These are phyloP conservation scores for Canis aureus DNA, from an alignment of 2,113 vertebrate genomes.

Conservation along the genomic window DNA sequence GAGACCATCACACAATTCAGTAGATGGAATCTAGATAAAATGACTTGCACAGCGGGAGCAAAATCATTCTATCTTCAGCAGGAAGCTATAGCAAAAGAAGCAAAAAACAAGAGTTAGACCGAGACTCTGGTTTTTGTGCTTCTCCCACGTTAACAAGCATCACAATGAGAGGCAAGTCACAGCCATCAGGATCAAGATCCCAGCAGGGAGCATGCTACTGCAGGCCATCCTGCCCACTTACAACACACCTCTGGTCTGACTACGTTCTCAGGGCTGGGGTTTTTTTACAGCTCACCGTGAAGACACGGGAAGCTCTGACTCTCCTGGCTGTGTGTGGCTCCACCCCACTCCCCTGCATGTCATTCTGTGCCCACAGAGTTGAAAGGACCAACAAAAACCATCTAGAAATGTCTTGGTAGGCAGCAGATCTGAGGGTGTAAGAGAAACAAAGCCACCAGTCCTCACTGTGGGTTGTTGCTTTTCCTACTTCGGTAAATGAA, in stretches of 20 bases:
- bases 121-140: background rate
- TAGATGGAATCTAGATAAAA: slow-evolving; percentile 28
- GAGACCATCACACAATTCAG: background rate
- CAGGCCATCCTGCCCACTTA: rapidly evolving
- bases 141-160: background rate
- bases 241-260: background rate
- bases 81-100: background rate
- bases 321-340: background rate
- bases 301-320: background rate
- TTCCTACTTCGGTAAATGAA: background rate
- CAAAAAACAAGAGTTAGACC: rapidly evolving
- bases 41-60: background rate
- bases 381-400: background rate
- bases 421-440: background rate
- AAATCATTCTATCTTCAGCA: background rate
- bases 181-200: background rate
- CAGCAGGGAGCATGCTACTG: rapidly evolving
- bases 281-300: background rate
- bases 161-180: background rate
- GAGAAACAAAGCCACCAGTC: background rate
- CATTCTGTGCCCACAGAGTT: background rate
- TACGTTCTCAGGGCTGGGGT: background rate
- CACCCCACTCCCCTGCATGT: rapidly evolving
- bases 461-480: background rate
- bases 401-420: too few species aligned